Evolutionary conservation across 1,140 invertebrate genomes (phyloP), one percentile per base, ranked within the genome.

Genomic region (Ridgeia piscesae): DNA sequence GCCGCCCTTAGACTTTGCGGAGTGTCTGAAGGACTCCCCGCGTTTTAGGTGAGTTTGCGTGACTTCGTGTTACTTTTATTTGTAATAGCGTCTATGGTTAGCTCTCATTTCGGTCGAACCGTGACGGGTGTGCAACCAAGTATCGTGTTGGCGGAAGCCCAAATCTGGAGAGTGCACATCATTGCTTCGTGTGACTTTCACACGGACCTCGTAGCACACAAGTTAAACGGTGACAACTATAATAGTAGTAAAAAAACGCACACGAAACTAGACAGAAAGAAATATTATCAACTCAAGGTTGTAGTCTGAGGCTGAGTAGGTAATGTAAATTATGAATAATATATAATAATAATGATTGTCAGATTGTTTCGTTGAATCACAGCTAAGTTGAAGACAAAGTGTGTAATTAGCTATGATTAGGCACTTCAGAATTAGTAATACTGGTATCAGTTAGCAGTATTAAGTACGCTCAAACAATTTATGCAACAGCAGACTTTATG

Each of bases 21-120:
- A 95, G 93, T 95, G 95, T 93, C 92, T 95, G 35, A 95, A 95
- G 92, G 95, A 95, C 93, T 95, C 95, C 14, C 95, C 95, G 27
- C 94, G 95, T 93, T 95, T 95, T 93, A 94, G 95, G 95, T 95
- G 93, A 94, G 93, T 92, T 31, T 33, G 89, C 21, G 33, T 34
- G 35, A 91, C 88, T 91, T 14, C 58, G 11, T 77, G 42, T 17
- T 48, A 33, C 88, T 35, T 88, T 33, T 88, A 33, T 92, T 48
- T 91, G 35, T 91, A 33, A 91, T 33, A 88, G 33, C 92, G 77
- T 31, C 35, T 88, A 35, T 34, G 77, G 90, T 42, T 91, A 42
- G 48, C 27, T 91, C 88, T 88, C 89, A 34, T 27, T 21, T 33
- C 50, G 34, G 34, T 1, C 33, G 42, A 31, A 50, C 91, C 50